Evolutionary conservation across 2,888 invertebrate genomes (phyloP).

Genomic region (Celastrina argiolus): DNA sequence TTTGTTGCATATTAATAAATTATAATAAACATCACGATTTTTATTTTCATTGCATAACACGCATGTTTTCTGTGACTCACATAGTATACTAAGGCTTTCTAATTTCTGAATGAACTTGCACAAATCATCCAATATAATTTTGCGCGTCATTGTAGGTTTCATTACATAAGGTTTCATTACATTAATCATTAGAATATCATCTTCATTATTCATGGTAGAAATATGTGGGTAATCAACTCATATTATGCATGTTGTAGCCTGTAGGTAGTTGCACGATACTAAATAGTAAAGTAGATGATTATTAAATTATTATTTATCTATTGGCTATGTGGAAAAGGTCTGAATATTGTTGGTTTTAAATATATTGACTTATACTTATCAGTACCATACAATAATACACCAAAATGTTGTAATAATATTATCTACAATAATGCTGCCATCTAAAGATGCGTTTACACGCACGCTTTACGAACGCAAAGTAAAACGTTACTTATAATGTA

Average conservation of each 20-base stretch:
- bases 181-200: not conserved
- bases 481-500: not conserved
- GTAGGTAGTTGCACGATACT: not conserved
- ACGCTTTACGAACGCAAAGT: not conserved
- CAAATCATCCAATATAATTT: not conserved
- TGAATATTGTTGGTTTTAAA: too few species aligned
- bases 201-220: not conserved
- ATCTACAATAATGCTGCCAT: too few species aligned
- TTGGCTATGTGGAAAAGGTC: too few species aligned
- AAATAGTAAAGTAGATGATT: too few species aligned
- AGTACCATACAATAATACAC: not conserved
- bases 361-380: too few species aligned
- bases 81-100: not conserved
- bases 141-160: not conserved
- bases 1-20: slow-evolving; percentile 41
- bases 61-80: not conserved
- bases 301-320: not conserved
- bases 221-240: not conserved
- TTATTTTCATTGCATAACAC: slow-evolving; percentile 26
- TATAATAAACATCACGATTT: slow-evolving; percentile 35
- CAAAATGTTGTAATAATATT: not conserved
- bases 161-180: not conserved
- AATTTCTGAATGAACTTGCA: not conserved
- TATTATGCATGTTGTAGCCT: not conserved
- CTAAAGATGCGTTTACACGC: not conserved